Evolutionary conservation across 1,140 invertebrate species (phyloP).

Genomic region (Coptotermes formosanus): DNA sequence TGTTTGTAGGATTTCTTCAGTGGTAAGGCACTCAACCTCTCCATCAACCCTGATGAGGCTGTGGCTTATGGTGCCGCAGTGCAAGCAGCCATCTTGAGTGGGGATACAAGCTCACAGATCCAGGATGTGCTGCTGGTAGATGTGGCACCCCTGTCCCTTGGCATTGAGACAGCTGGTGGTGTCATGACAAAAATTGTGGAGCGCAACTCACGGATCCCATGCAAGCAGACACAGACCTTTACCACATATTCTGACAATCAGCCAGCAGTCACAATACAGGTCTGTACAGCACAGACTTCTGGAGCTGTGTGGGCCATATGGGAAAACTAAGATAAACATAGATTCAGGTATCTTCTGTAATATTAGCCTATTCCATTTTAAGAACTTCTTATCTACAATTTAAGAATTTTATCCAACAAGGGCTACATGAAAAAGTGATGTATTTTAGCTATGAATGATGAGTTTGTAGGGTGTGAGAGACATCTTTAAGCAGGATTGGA

Average conservation of each 20-base stretch:
- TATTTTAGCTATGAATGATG: no score
- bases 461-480: no score
- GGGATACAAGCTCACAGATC: slow-evolving; percentile 56
- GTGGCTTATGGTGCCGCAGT: slow-evolving; percentile 67
- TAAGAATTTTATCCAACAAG: no score
- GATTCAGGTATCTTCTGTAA: no score
- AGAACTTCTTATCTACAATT: no score
- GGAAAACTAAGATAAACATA: no score
- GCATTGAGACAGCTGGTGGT: slow-evolving; percentile 65
- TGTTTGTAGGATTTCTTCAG: slow-evolving; percentile 63
- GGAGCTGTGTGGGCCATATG: no score
- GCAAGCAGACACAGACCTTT: slow-evolving; percentile 64
- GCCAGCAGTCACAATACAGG: slow-evolving; percentile 67
- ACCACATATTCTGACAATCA: slow-evolving; percentile 71
- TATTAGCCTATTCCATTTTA: no score
- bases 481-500: no score
- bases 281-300: slow-evolving; percentile 41
- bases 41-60: slow-evolving; percentile 66
- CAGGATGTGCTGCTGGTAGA: slow-evolving; percentile 45
- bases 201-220: slow-evolving; percentile 64
- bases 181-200: slow-evolving; percentile 65
- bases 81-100: slow-evolving; percentile 62
- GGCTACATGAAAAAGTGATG: no score
- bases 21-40: slow-evolving; percentile 68
- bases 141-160: slow-evolving; percentile 60